Evolutionary conservation across 2,888 invertebrate genomes (phyloP).

Genomic region (Ophraella communa): DNA sequence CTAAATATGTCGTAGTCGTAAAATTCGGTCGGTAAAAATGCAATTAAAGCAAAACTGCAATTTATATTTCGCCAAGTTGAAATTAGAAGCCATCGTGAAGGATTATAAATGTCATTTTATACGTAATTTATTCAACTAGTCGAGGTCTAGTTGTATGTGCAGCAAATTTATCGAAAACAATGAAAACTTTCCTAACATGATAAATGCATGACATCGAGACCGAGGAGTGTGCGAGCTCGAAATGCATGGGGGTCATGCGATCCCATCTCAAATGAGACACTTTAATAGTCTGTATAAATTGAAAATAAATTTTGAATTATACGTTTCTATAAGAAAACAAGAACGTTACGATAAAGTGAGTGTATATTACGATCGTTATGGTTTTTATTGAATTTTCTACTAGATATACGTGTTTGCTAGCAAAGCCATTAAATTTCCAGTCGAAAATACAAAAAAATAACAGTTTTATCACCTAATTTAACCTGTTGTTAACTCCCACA

Average conservation of each 20-base stretch:
- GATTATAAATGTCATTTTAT: conserved; percentile 28
- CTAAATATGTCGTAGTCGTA: background rate
- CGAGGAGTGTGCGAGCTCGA: conserved; percentile 27
- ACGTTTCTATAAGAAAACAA: conserved; percentile 27
- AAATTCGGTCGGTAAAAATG: background rate
- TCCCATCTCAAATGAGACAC: conserved; percentile 43
- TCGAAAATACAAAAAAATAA: background rate
- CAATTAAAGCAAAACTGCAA: background rate
- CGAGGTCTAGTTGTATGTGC: conserved; percentile 13
- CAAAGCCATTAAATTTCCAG: background rate
- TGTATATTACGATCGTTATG: conserved; percentile 12
- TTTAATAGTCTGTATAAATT: conserved; percentile 47
- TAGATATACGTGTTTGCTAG: background rate
- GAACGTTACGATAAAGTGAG: conserved; percentile 22
- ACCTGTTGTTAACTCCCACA: background rate
- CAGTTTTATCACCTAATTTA: background rate
- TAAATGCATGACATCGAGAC: conserved; percentile 32
- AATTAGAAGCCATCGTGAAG: conserved; percentile 16
- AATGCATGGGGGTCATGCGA: conserved; percentile 43
- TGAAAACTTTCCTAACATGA: conserved; percentile 35
- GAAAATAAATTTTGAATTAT: conserved; percentile 47
- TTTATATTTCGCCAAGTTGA: background rate
- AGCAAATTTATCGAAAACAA: conserved; percentile 34
- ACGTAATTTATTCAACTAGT: conserved; percentile 26
- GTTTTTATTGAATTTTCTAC: background rate